phyloP scores from a whole-genome alignment of 1,140 invertebrate species.

The Tetranychus urticae region DNA sequence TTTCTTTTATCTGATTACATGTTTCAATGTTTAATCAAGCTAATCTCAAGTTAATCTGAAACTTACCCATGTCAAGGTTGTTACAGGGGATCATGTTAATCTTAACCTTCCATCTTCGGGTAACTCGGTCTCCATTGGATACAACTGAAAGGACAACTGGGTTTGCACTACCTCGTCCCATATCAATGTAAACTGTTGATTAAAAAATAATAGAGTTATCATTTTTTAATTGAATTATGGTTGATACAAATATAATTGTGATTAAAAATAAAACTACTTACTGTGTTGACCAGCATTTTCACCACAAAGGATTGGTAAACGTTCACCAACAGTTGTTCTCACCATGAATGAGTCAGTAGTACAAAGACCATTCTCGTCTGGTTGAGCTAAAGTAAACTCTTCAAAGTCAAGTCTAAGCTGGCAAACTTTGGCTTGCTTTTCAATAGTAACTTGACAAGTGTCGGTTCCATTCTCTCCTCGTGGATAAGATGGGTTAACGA shows the following conservation, averaged over 20 bases:
- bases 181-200: constrained; percentile 39
- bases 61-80: constrained; percentile 25
- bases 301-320: constrained; percentile 45
- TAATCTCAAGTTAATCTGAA: neutral
- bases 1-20: too few relatives aligned
- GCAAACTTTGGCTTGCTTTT: constrained; percentile 39
- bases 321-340: constrained; percentile 35
- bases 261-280: constrained; percentile 24
- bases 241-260: neutral
- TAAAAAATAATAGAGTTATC: neutral
- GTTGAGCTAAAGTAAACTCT: constrained; percentile 41
- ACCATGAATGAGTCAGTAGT: constrained; percentile 39
- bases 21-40: neutral
- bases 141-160: constrained; percentile 38
- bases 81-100: constrained; percentile 46
- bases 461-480: constrained; percentile 35
- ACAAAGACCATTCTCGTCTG: constrained; percentile 43
- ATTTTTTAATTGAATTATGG: neutral
- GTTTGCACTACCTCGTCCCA: constrained; percentile 31
- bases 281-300: constrained; percentile 57
- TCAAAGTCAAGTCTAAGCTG: constrained; percentile 53
- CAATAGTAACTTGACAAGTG: constrained; percentile 39
- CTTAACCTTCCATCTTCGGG: constrained; percentile 48
- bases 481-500: constrained; percentile 53
- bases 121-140: constrained; percentile 29